phyloP scores from a whole-genome alignment of 1,140 invertebrate genomes.

The Saxidomus purpurata region DNA sequence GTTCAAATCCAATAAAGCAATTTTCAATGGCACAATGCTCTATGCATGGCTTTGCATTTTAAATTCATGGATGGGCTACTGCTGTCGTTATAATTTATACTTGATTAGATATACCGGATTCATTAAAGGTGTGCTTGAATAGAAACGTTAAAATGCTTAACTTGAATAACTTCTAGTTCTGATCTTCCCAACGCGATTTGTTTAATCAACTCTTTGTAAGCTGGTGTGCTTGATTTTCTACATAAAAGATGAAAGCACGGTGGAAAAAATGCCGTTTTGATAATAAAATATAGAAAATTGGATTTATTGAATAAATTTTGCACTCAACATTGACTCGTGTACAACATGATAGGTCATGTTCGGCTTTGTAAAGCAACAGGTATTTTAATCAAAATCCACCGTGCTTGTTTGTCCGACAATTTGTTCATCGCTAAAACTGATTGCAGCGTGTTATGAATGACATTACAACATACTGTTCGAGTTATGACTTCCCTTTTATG shows the following conservation, averaged over 20 bases:
- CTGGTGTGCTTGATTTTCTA: constrained; percentile 15
- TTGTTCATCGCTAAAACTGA: no score
- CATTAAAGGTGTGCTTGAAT: constrained; percentile 50
- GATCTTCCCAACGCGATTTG: constrained; percentile 49
- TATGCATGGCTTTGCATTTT: constrained; percentile 40
- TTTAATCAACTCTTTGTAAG: constrained; percentile 58
- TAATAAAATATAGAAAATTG: constrained; percentile 58
- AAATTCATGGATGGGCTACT: constrained; percentile 25
- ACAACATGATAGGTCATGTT: neutral
- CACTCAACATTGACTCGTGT: neutral
- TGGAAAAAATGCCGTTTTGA: constrained; percentile 15
- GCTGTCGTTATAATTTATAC: constrained; percentile 29
- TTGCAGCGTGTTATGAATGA: no score
- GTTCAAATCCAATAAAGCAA: constrained; percentile 47
- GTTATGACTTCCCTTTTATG: no score
- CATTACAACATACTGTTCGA: no score
- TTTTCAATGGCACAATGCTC: constrained; percentile 7
- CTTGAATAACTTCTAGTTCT: neutral
- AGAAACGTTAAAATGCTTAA: constrained; percentile 7
- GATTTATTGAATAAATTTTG: constrained; percentile 40
- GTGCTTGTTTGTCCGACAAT: no score
- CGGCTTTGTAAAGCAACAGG: neutral
- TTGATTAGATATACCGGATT: constrained; percentile 47
- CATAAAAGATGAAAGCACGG: constrained; percentile 49
- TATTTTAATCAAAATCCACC: constrained; percentile 3